A percentile compares a stretch with the other conserved stretches of the same genome.
Evolutionary conservation across 2,113 vertebrate species (phyloP).

Genomic region (Phyllopteryx taeniolatus): DNA sequence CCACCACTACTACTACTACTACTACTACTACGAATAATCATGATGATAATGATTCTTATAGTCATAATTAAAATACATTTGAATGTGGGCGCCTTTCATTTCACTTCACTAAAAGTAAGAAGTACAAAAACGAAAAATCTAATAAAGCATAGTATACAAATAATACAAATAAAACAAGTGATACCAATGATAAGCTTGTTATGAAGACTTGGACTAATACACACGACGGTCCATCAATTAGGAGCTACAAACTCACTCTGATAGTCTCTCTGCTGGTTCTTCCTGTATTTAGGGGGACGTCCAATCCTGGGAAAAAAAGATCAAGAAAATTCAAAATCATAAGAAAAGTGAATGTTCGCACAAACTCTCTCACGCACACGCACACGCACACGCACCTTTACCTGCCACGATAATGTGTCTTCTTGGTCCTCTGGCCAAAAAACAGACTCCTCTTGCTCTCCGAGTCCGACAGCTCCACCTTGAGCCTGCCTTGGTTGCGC

Average conservation of each 20-base stretch:
- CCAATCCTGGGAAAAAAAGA: constrained; percentile 76
- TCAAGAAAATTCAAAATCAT: constrained; percentile 2
- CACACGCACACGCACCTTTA: constrained; percentile 46
- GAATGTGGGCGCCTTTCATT: too few species aligned
- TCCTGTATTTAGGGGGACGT: constrained; percentile 92
- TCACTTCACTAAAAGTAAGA: too few species aligned
- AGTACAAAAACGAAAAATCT: neutral
- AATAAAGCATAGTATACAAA: neutral
- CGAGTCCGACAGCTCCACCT: constrained; percentile 85
- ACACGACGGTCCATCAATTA: neutral
- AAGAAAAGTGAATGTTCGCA: neutral
- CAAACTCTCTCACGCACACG: neutral
- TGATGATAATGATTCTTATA: too few species aligned
- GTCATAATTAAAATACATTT: too few species aligned
- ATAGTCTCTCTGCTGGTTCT: constrained; percentile 89
- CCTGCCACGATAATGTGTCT: constrained; percentile 92
- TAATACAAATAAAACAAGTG: neutral
- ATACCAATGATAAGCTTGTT: neutral
- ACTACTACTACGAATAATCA: too few species aligned
- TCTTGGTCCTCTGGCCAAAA: constrained; percentile 87
- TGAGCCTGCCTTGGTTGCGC: constrained; percentile 91
- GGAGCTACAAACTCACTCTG: constrained; percentile 79
- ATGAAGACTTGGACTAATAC: neutral
- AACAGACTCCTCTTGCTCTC: constrained; percentile 87
- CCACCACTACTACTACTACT: too few species aligned